Percentiles rank a stretch among this genome's conserved stretches.
phyloP scores from a whole-genome alignment of 2,888 invertebrate species.

The Erebia ligea region DNA sequence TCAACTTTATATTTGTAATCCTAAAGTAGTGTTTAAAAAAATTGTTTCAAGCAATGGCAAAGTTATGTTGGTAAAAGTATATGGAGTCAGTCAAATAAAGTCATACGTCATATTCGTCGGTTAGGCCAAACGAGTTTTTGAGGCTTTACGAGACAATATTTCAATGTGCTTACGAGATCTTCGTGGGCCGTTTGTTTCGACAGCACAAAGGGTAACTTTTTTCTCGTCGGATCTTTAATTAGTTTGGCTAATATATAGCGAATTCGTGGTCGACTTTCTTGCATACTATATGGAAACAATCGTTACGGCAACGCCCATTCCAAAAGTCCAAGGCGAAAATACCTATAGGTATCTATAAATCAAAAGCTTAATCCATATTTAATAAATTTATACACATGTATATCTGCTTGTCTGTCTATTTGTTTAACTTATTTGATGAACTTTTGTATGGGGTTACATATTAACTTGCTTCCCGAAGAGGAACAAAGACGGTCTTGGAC shows the following conservation, averaged over 20 bases:
- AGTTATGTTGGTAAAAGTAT: slow-evolving; percentile 59
- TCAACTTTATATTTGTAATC: slow-evolving; percentile 38
- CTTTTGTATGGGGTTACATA: no score
- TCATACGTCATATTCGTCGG: slow-evolving; percentile 75
- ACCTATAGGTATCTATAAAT: no score
- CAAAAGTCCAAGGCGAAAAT: neutral
- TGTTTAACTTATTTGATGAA: no score
- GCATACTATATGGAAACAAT: neutral
- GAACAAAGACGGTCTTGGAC: no score
- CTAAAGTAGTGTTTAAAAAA: slow-evolving; percentile 31
- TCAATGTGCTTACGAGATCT: slow-evolving; percentile 81
- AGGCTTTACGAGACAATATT: slow-evolving; percentile 78
- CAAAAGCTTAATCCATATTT: no score
- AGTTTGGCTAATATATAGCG: slow-evolving; percentile 26
- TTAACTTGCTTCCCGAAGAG: no score
- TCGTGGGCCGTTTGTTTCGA: slow-evolving; percentile 56
- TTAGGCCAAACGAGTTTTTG: slow-evolving; percentile 66
- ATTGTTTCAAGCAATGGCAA: slow-evolving; percentile 26
- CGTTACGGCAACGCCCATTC: neutral
- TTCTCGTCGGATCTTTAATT: slow-evolving; percentile 37
- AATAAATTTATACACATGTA: no score
- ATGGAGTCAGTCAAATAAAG: slow-evolving; percentile 80
- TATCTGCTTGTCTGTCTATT: no score
- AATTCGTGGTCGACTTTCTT: slow-evolving; percentile 4
- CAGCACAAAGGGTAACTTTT: slow-evolving; percentile 44